Percentiles rank a stretch among this genome's conserved stretches.
These are phyloP conservation scores for Coreoperca whiteheadi DNA, from an alignment of 2,113 vertebrate species.

Conservation along the genomic window DNA sequence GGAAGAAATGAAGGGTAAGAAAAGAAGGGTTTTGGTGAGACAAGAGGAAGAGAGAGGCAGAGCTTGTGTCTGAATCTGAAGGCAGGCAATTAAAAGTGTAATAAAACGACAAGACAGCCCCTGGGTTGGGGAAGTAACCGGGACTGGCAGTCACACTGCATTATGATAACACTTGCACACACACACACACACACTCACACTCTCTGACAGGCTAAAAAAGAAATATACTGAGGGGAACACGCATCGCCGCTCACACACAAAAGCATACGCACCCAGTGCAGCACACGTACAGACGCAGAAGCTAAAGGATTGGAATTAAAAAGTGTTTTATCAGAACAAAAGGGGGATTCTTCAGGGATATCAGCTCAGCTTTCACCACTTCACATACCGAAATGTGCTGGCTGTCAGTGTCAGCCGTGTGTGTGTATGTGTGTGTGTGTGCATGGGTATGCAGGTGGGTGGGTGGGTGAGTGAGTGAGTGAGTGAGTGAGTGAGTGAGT, in stretches of 20 bases:
- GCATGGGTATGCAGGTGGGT: neutral
- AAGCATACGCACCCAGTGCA: neutral
- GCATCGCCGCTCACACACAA: conserved; percentile 15
- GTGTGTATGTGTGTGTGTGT: neutral
- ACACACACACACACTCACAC: conserved; percentile 8
- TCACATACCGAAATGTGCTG: too few relatives aligned
- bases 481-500: too few relatives aligned
- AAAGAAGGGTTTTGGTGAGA: neutral
- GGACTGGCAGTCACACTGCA: conserved; percentile 55
- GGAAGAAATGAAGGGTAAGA: neutral
- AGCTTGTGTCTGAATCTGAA: conserved; percentile 39
- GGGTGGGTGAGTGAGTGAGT: too few relatives aligned
- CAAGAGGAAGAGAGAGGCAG: conserved; percentile 12
- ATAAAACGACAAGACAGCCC: conserved; percentile 66
- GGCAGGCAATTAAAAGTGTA: conserved; percentile 68
- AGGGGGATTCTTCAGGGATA: conserved; percentile 39
- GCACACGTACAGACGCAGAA: neutral
- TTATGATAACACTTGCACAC: conserved; percentile 46
- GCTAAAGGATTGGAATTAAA: conserved; percentile 49
- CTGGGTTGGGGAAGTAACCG: conserved; percentile 48
- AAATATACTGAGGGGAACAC: conserved; percentile 23
- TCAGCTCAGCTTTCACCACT: conserved; percentile 20
- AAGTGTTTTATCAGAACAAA: conserved; percentile 50
- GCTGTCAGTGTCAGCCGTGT: conserved; percentile 18
- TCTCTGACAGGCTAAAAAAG: conserved; percentile 11